Percentiles rank a stretch among this genome's conserved stretches.
Conservation (phyloP, 2,113 vertebrate genomes). For the Oreocharis arfaki region DNA sequence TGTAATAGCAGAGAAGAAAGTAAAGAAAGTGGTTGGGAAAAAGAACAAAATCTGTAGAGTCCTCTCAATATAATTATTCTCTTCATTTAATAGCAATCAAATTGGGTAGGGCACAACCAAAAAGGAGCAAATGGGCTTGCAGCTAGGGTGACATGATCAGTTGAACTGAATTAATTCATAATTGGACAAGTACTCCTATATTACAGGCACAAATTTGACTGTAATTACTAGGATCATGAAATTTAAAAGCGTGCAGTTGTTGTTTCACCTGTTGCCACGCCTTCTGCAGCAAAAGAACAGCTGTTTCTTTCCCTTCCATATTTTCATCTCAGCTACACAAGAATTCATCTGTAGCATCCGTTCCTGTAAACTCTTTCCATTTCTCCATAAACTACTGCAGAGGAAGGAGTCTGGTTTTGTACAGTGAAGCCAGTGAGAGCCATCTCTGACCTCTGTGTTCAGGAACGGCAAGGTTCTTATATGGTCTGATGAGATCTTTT, state of each 20-base stretch:
- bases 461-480: not conserved
- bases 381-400: not conserved
- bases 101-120: not conserved
- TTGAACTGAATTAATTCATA: not conserved
- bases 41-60: not conserved
- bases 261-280: constrained; percentile 24
- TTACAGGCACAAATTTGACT: not conserved
- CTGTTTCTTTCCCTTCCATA: not conserved
- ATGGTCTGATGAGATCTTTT: not conserved
- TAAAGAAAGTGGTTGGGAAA: not conserved
- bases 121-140: not conserved
- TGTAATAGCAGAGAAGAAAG: not conserved
- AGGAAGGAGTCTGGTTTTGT: not conserved
- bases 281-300: not conserved
- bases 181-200: not conserved
- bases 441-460: not conserved
- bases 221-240: not conserved
- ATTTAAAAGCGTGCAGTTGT: not conserved
- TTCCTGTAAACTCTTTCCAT: not conserved
- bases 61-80: not conserved
- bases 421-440: not conserved
- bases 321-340: not conserved
- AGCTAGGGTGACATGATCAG: not conserved
- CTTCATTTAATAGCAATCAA: not conserved
- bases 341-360: not conserved